Evolutionary conservation across 23 tunicate genomes (phyloP).

Genomic region (Styela clava): DNA sequence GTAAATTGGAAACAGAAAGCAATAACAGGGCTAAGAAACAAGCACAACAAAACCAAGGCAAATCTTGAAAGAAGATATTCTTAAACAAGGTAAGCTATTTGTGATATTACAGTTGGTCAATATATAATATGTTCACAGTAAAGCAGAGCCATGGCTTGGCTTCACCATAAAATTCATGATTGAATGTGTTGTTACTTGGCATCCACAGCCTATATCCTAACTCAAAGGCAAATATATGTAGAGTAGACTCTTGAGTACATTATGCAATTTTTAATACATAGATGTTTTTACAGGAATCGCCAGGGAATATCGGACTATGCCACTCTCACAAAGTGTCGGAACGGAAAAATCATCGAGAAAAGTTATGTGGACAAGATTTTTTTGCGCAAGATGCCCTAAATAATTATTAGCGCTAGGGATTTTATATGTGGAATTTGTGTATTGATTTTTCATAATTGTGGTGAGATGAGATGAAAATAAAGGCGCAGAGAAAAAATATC

Average conservation of each 20-base stretch:
- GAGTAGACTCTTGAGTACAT: too few species aligned
- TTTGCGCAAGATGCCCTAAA: neutral
- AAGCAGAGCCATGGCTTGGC: too few species aligned
- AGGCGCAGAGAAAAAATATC: too few species aligned
- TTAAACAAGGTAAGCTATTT: neutral
- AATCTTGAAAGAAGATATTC: neutral
- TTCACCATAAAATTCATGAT: too few species aligned
- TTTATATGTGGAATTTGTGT: neutral
- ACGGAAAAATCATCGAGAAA: neutral
- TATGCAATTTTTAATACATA: too few species aligned
- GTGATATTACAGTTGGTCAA: neutral
- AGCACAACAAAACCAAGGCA: neutral
- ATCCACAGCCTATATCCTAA: too few species aligned
- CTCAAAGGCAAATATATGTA: too few species aligned
- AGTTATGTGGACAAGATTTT: neutral
- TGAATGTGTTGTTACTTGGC: too few species aligned
- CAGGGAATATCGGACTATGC: neutral
- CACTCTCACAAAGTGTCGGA: neutral
- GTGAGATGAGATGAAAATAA: neutral
- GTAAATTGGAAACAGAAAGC: conserved; percentile 54
- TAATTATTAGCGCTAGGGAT: neutral
- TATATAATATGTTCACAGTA: too few species aligned
- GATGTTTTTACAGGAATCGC: neutral
- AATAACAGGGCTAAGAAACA: conserved; percentile 35
- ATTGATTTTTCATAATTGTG: neutral